These are phyloP conservation scores for Gallirallus australis DNA, from an alignment of 2,797 vertebrate genomes.

Conservation along the genomic window DNA sequence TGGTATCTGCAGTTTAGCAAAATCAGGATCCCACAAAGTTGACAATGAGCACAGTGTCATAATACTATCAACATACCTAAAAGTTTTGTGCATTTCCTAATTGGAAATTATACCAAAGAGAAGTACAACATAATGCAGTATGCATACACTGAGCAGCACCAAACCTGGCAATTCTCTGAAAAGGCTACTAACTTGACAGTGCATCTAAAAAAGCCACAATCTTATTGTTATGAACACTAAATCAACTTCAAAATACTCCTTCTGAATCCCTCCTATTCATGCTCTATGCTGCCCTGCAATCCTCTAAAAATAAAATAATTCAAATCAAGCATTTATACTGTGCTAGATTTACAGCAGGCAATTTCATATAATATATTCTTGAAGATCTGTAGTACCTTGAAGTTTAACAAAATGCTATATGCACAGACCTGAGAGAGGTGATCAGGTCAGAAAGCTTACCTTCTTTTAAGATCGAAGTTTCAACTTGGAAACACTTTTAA, in stretches of 20 bases:
- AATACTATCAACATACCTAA: not conserved
- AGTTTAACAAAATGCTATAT: not conserved
- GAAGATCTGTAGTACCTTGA: not conserved
- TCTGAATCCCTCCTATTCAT: not conserved
- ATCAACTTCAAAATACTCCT: not conserved
- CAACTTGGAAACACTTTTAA: not conserved
- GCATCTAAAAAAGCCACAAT: not conserved
- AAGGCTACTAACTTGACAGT: not conserved
- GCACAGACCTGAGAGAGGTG: not conserved
- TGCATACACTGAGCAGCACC: not conserved
- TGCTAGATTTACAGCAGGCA: not conserved
- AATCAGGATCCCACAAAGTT: conserved; percentile 49
- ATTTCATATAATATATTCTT: not conserved
- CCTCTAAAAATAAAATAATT: not conserved
- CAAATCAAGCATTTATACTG: not conserved
- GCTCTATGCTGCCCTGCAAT: not conserved
- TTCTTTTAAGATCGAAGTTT: not conserved
- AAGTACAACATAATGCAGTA: not conserved
- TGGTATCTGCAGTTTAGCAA: conserved; percentile 43
- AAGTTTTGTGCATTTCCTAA: conserved; percentile 42
- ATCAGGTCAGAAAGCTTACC: not conserved
- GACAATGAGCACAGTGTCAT: not conserved
- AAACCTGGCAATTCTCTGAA: not conserved
- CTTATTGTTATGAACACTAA: not conserved
- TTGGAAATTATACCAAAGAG: not conserved